Percentiles rank a stretch among this genome's conserved stretches.
phyloP scores from a whole-genome alignment of 2,888 invertebrate species.

The Andricus curvator region DNA sequence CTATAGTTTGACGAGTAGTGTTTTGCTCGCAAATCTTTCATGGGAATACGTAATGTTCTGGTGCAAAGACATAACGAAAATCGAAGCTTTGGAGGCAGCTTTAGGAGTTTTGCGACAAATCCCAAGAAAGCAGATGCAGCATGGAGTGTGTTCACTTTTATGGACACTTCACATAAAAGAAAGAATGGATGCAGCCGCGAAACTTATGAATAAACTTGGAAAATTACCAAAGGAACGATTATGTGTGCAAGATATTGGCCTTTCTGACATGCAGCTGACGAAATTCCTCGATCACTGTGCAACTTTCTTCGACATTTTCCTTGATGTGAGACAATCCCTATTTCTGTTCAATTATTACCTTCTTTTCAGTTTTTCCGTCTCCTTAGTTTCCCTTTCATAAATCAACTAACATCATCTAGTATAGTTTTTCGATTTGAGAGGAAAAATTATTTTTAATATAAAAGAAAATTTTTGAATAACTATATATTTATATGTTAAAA shows the following conservation, averaged over 20 bases:
- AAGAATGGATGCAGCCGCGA: conserved; percentile 86
- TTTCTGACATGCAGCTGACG: conserved; percentile 82
- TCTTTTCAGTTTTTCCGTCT: conserved; percentile 79
- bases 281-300: conserved; percentile 77
- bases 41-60: conserved; percentile 95
- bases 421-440: no score
- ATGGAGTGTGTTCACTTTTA: conserved; percentile 89
- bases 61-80: conserved; percentile 87
- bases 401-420: no score
- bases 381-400: conserved; percentile 71
- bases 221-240: conserved; percentile 92
- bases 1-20: conserved; percentile 88
- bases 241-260: conserved; percentile 88
- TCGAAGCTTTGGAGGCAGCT: conserved; percentile 85
- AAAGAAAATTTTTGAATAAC: no score
- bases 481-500: no score
- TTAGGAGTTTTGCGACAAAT: conserved; percentile 85
- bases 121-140: conserved; percentile 83
- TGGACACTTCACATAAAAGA: conserved; percentile 95
- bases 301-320: conserved; percentile 80
- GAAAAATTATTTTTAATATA: no score
- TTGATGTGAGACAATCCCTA: conserved; percentile 78
- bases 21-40: conserved; percentile 90
- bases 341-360: conserved; percentile 56
- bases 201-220: conserved; percentile 89